A percentile compares a stretch with the other conserved stretches of the same genome.
Conservation (phyloP, 2,888 invertebrate genomes). For the Megamerina dolium region DNA sequence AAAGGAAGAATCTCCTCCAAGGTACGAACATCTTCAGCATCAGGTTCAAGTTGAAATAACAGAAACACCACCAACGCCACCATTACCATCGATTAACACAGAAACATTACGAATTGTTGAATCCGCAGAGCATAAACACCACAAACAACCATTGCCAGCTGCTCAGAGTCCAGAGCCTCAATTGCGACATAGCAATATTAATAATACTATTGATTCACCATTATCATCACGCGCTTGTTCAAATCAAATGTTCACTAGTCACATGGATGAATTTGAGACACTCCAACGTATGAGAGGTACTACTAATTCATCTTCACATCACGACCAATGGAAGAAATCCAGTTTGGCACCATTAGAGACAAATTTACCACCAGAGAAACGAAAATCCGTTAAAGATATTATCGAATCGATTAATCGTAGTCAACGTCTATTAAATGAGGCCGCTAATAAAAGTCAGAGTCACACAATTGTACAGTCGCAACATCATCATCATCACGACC, state of each 20-base stretch:
- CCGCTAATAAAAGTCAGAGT: slow-evolving; percentile 33
- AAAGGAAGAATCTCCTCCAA: too few species aligned
- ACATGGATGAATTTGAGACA: slow-evolving; percentile 17
- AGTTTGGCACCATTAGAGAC: slow-evolving; percentile 28
- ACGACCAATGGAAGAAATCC: slow-evolving; percentile 28
- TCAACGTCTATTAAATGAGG: slow-evolving; percentile 42
- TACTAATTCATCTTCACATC: too few species aligned
- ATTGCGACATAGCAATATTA: too few species aligned
- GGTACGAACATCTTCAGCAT: background rate
- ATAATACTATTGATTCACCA: too few species aligned
- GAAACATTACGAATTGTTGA: background rate
- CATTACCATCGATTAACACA: background rate
- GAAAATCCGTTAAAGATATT: slow-evolving; percentile 43
- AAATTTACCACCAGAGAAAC: slow-evolving; percentile 29
- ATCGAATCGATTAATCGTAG: slow-evolving; percentile 49
- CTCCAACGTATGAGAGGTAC: slow-evolving; percentile 19
- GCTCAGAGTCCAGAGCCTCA: too few species aligned
- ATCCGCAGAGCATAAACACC: background rate
- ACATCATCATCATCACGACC: too few species aligned
- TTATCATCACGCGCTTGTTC: too few species aligned
- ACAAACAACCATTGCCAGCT: slow-evolving; percentile 11
- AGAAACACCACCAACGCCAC: slow-evolving; percentile 1
- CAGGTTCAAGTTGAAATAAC: background rate
- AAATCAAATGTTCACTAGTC: too few species aligned
- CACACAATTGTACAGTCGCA: background rate